Percentiles rank a stretch among this genome's conserved stretches.
These are phyloP conservation scores for Drosophila bunnanda DNA, from an alignment of 2,888 invertebrate genomes.

Conservation along the genomic window DNA sequence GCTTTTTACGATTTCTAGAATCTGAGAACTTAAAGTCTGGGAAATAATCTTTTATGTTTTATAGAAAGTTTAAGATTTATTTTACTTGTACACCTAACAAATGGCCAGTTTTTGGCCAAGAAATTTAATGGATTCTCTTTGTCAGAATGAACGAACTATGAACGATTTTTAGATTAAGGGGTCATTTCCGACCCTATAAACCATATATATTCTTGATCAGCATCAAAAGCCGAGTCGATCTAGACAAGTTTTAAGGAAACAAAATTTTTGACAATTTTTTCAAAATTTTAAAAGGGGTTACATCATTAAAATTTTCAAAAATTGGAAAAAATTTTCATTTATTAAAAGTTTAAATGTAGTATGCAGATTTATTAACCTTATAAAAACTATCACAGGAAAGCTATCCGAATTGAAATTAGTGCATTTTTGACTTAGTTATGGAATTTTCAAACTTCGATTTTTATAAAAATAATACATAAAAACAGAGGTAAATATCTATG, in stretches of 20 bases:
- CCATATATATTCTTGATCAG: background rate
- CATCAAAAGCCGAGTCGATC: background rate
- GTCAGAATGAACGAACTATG: background rate
- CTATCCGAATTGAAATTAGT: no score
- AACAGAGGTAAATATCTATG: no score
- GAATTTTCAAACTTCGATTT: no score
- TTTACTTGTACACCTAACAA: background rate
- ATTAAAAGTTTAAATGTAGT: no score
- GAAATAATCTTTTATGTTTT: background rate
- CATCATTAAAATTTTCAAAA: no score
- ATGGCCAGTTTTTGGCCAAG: background rate
- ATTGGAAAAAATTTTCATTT: no score
- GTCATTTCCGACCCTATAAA: background rate
- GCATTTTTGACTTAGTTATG: no score
- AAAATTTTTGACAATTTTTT: no score
- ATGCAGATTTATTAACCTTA: no score
- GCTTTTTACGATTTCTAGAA: background rate
- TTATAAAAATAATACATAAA: no score
- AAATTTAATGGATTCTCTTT: background rate
- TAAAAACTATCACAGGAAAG: no score
- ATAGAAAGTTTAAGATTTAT: background rate
- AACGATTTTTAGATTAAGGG: background rate
- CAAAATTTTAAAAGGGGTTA: no score
- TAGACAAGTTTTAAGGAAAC: background rate
- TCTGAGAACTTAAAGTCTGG: background rate